These are phyloP conservation scores for Brachypodius melanocephalos DNA, from an alignment of 2,113 vertebrate genomes.

Conservation along the genomic window DNA sequence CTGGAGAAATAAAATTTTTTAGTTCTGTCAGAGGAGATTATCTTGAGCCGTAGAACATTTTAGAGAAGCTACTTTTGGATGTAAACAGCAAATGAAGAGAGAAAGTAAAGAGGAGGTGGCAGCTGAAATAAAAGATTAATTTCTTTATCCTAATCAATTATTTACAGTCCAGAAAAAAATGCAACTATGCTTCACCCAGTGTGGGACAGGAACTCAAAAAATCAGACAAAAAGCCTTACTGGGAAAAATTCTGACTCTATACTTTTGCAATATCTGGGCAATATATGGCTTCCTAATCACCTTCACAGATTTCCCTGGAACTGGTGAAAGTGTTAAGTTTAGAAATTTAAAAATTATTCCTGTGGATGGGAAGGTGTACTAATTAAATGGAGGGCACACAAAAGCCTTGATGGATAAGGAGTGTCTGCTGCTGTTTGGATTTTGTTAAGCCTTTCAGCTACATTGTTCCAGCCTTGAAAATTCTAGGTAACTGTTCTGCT, in stretches of 20 bases:
- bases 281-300: not conserved
- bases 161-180: not conserved
- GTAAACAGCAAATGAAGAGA: not conserved
- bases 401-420: not conserved
- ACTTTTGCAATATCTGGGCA: not conserved
- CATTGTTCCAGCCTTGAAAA: slow-evolving; percentile 7
- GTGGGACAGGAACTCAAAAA: not conserved
- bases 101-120: not conserved
- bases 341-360: not conserved
- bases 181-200: not conserved
- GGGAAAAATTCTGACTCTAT: not conserved
- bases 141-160: not conserved
- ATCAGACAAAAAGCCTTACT: not conserved
- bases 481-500: not conserved
- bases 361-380: not conserved
- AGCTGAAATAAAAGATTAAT: not conserved
- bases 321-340: not conserved
- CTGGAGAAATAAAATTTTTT: not conserved
- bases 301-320: not conserved
- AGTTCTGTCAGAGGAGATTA: not conserved
- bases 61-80: not conserved
- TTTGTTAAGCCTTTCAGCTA: not conserved
- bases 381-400: not conserved
- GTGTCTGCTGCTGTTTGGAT: not conserved
- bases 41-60: not conserved